Conservation (phyloP, 2,888 invertebrate species). For the Machimus rusticus region DNA sequence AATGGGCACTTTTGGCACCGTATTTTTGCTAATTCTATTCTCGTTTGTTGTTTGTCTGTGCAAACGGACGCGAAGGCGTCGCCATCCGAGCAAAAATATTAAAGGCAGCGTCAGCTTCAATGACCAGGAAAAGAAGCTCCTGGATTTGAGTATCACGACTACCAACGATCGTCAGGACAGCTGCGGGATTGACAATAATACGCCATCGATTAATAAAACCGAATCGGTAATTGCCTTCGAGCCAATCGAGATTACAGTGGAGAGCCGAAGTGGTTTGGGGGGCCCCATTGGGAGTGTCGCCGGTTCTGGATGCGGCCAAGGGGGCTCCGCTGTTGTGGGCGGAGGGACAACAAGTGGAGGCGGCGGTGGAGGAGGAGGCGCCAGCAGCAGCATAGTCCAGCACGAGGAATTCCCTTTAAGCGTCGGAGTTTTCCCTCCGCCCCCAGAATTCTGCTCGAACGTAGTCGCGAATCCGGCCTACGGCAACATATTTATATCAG, state of each 20-base stretch:
- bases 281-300: conserved; percentile 52
- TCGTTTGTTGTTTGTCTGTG: conserved; percentile 69
- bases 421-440: conserved; percentile 66
- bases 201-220: conserved; percentile 65
- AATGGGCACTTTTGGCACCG: conserved; percentile 73
- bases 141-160: conserved; percentile 81
- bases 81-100: conserved; percentile 71
- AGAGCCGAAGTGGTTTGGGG: conserved; percentile 59
- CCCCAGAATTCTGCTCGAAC: conserved; percentile 68
- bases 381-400: conserved; percentile 37
- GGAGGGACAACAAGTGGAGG: background rate
- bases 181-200: conserved; percentile 71
- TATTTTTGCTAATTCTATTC: conserved; percentile 68
- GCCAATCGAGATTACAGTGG: conserved; percentile 70
- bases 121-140: conserved; percentile 86
- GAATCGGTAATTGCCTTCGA: conserved; percentile 67
- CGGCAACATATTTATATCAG: conserved; percentile 83
- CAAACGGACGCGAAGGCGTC: conserved; percentile 63
- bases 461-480: conserved; percentile 61
- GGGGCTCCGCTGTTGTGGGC: background rate
- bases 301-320: conserved; percentile 34
- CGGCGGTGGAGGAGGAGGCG: background rate
- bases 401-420: conserved; percentile 63
- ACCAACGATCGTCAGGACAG: conserved; percentile 70
- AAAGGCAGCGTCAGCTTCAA: conserved; percentile 84